Evolutionary conservation across 1,140 invertebrate species (phyloP).

Genomic region (Melanaphis sacchari): DNA sequence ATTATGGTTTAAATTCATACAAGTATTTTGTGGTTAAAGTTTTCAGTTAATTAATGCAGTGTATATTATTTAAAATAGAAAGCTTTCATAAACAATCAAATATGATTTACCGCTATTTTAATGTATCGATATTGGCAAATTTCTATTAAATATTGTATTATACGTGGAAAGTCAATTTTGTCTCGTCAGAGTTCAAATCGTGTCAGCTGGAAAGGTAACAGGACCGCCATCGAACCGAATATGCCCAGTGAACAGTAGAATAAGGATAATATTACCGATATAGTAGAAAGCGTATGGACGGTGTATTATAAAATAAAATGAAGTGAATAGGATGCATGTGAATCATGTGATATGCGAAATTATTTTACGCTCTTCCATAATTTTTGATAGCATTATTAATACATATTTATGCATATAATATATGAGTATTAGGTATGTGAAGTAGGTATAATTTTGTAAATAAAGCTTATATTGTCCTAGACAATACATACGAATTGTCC

Average conservation of each 20-base stretch:
- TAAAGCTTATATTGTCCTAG: neutral
- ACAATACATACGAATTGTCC: constrained; percentile 5
- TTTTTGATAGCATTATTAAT: neutral
- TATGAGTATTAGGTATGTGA: neutral
- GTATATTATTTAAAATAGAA: neutral
- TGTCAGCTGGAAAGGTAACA: neutral
- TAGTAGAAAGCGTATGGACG: neutral
- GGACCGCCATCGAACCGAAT: neutral
- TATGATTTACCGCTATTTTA: neutral
- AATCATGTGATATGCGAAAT: neutral
- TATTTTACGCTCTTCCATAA: neutral
- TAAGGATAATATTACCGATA: neutral
- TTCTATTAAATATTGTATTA: neutral
- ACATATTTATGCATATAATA: neutral
- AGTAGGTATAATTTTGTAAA: neutral
- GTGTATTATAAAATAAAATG: neutral
- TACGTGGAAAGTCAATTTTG: constrained; percentile 7
- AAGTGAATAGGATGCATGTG: neutral
- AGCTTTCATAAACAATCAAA: constrained; percentile 10
- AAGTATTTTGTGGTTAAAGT: neutral
- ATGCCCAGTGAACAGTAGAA: neutral
- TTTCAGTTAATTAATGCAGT: neutral
- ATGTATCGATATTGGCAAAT: neutral
- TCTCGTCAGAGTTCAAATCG: constrained; percentile 4
- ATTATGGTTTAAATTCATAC: neutral